Evolutionary conservation across 1,140 invertebrate genomes (phyloP).

Genomic region (Tetragonula clypearis): DNA sequence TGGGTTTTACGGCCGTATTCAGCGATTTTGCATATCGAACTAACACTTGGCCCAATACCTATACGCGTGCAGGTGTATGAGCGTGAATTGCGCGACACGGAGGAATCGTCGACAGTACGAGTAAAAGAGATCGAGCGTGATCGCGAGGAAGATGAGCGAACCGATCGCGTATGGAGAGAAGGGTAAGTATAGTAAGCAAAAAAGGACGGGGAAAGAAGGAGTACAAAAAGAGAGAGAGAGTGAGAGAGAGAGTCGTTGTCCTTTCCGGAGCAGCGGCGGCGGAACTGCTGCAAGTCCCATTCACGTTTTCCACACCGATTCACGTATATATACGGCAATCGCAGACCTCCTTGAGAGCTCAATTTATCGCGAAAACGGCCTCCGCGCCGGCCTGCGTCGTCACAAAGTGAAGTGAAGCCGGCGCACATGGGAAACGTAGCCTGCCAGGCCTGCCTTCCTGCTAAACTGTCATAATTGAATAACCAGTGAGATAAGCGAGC

Average conservation of each 20-base stretch:
- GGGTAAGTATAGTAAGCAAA: neutral
- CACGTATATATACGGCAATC: slow-evolving; percentile 58
- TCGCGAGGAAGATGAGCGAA: neutral
- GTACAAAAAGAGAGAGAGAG: neutral
- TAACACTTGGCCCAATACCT: slow-evolving; percentile 9
- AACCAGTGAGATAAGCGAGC: slow-evolving; percentile 64
- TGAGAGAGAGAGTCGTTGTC: slow-evolving; percentile 41
- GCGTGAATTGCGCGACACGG: slow-evolving; percentile 49
- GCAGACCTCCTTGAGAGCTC: slow-evolving; percentile 65
- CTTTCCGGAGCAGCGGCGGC: slow-evolving; percentile 37
- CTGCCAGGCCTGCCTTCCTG: slow-evolving; percentile 7
- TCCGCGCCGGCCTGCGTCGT: neutral
- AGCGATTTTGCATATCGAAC: slow-evolving; percentile 79
- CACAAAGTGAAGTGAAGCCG: slow-evolving; percentile 50
- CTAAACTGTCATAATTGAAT: slow-evolving; percentile 68
- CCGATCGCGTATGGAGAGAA: neutral
- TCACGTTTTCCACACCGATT: slow-evolving; percentile 63
- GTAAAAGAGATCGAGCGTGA: neutral
- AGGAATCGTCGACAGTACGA: neutral
- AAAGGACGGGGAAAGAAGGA: too few species aligned
- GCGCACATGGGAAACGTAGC: slow-evolving; percentile 28
- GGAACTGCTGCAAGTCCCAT: slow-evolving; percentile 59
- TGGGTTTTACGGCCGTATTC: slow-evolving; percentile 81
- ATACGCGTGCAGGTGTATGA: slow-evolving; percentile 27
- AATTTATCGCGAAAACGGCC: slow-evolving; percentile 66